These are phyloP conservation scores for Ectemnius lituratus DNA, from an alignment of 2,888 invertebrate genomes.

Conservation along the genomic window DNA sequence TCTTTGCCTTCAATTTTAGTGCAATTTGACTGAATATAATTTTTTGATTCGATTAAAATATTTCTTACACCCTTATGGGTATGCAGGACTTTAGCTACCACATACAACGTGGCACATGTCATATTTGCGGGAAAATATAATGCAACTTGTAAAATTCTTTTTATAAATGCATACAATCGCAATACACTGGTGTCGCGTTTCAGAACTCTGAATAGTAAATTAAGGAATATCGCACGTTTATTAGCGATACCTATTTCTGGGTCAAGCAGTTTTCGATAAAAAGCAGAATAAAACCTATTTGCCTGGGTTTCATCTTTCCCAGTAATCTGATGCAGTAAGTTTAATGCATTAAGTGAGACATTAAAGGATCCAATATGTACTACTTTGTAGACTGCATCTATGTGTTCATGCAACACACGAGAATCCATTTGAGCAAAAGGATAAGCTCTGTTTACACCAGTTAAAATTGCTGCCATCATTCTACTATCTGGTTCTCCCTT, in stretches of 20 bases:
- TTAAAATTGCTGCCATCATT: slow-evolving; percentile 90
- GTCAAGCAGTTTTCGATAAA: slow-evolving; percentile 92
- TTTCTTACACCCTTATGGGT: slow-evolving; percentile 57
- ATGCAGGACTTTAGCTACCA: slow-evolving; percentile 83
- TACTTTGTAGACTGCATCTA: slow-evolving; percentile 88
- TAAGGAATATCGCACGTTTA: slow-evolving; percentile 89
- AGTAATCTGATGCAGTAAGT: slow-evolving; percentile 77
- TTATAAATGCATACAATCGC: slow-evolving; percentile 90
- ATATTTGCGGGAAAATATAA: slow-evolving; percentile 87
- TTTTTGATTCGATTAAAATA: slow-evolving; percentile 47
- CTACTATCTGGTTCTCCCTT: slow-evolving; percentile 90
- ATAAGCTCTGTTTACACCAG: slow-evolving; percentile 91
- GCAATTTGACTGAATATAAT: background rate
- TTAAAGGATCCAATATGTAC: slow-evolving; percentile 90
- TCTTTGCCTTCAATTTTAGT: slow-evolving; percentile 48
- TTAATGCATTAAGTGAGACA: slow-evolving; percentile 81
- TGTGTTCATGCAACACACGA: slow-evolving; percentile 81
- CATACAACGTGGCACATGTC: slow-evolving; percentile 89
- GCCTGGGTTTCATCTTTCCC: slow-evolving; percentile 66
- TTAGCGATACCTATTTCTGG: slow-evolving; percentile 85
- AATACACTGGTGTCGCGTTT: slow-evolving; percentile 86
- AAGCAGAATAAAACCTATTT: slow-evolving; percentile 88
- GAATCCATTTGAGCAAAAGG: slow-evolving; percentile 87
- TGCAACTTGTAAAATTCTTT: slow-evolving; percentile 88
- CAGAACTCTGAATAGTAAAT: slow-evolving; percentile 91